These are phyloP conservation scores for Cryptoprocta ferox DNA, from an alignment of 2,797 vertebrate species.

Conservation along the genomic window DNA sequence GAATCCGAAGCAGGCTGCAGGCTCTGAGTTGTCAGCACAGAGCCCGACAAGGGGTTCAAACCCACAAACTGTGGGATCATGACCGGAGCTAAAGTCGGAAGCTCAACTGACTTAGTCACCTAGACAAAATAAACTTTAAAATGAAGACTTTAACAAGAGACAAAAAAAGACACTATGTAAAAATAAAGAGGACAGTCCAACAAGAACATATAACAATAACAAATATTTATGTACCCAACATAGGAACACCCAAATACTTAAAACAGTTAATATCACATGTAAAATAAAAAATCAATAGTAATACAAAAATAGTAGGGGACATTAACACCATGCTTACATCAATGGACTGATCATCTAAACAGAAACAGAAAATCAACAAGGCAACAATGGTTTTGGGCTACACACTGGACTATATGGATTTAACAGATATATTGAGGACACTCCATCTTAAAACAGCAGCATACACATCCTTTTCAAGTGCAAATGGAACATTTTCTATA, in stretches of 20 bases:
- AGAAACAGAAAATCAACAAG: neutral
- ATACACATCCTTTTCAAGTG: neutral
- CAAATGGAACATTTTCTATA: neutral
- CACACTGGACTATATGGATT: neutral
- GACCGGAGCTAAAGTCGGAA: no score
- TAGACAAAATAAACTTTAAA: neutral
- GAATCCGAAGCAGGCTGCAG: no score
- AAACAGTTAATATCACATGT: neutral
- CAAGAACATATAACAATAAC: neutral
- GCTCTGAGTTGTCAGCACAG: no score
- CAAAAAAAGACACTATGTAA: neutral
- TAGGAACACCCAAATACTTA: neutral
- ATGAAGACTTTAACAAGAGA: neutral
- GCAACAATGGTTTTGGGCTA: neutral
- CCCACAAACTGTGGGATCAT: no score
- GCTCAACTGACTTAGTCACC: no score
- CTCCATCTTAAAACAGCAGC: neutral
- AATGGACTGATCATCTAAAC: neutral
- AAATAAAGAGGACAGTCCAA: neutral
- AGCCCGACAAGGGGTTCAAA: no score
- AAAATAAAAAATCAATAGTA: neutral
- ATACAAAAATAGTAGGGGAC: neutral
- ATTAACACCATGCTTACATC: neutral
- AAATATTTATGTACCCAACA: neutral
- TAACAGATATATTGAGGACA: neutral